phyloP scores from a whole-genome alignment of 1,140 invertebrate genomes.

The Drosophila bifasciata region DNA sequence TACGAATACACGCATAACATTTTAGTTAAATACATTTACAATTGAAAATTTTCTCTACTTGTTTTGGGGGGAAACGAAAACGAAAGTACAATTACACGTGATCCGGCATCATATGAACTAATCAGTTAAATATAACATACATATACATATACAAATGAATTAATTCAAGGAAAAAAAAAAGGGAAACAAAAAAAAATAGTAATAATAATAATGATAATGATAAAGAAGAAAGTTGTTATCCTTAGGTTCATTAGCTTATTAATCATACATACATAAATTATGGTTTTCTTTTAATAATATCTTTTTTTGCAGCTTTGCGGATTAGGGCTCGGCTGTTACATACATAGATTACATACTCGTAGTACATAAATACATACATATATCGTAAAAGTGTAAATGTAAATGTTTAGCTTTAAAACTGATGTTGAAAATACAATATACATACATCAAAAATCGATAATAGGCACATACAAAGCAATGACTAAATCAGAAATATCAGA shows the following conservation, averaged over 20 bases:
- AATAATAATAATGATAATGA: slow-evolving; percentile 16
- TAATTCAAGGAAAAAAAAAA: slow-evolving; percentile 13
- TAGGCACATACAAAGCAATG: slow-evolving; percentile 79
- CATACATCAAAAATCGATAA: slow-evolving; percentile 75
- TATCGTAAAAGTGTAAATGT: slow-evolving; percentile 54
- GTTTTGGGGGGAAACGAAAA: slow-evolving; percentile 32
- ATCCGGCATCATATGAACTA: slow-evolving; percentile 49
- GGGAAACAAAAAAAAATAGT: slow-evolving; percentile 10
- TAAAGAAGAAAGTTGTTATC: slow-evolving; percentile 42
- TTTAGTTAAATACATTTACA: slow-evolving; percentile 80
- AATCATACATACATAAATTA: slow-evolving; percentile 34
- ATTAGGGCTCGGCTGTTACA: slow-evolving; percentile 33
- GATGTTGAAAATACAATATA: slow-evolving; percentile 61
- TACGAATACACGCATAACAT: slow-evolving; percentile 79
- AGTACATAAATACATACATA: slow-evolving; percentile 55
- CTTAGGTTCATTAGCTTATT: slow-evolving; percentile 60
- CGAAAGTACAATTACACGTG: slow-evolving; percentile 51
- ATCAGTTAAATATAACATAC: slow-evolving; percentile 64
- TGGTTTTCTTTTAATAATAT: slow-evolving; percentile 48
- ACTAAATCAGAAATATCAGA: slow-evolving; percentile 72
- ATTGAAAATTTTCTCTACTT: slow-evolving; percentile 79
- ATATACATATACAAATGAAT: slow-evolving; percentile 54
- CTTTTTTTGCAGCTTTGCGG: slow-evolving; percentile 18
- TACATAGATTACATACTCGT: slow-evolving; percentile 55
- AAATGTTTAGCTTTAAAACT: slow-evolving; percentile 55